Conservation (phyloP, 2,797 vertebrate genomes). For the Alectoris magna region DNA sequence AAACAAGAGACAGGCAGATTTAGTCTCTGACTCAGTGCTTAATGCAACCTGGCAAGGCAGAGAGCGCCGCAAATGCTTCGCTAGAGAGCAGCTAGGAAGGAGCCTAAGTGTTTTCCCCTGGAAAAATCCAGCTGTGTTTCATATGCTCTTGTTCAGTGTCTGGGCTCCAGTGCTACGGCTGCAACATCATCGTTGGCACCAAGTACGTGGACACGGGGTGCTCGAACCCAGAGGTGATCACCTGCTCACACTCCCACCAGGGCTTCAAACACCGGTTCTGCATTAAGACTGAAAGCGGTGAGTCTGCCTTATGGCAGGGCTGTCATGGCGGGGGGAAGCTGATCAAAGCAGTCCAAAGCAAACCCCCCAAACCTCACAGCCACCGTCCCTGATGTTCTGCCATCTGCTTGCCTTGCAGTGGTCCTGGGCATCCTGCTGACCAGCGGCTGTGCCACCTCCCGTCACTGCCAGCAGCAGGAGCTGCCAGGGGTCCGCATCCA, state of each 20-base stretch:
- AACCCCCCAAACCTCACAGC: background rate
- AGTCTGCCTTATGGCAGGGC: background rate
- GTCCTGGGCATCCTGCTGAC: slow-evolving; percentile 89
- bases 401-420: slow-evolving; percentile 72
- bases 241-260: slow-evolving; percentile 82
- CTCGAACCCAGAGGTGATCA: slow-evolving; percentile 90
- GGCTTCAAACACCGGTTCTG: slow-evolving; percentile 80
- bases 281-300: slow-evolving; percentile 79
- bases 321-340: fast-evolving
- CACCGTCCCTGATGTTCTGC: fast-evolving
- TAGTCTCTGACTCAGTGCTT: background rate
- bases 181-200: slow-evolving; percentile 89
- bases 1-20: background rate
- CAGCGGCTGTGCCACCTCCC: slow-evolving; percentile 92
- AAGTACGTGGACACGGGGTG: slow-evolving; percentile 90
- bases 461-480: slow-evolving; percentile 93
- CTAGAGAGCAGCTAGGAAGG: background rate
- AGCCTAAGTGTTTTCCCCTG: background rate
- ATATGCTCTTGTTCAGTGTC: slow-evolving; percentile 70
- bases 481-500: slow-evolving; percentile 88
- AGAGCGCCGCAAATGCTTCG: background rate
- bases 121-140: background rate
- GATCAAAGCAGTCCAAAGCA: fast-evolving
- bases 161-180: slow-evolving; percentile 91
- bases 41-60: slow-evolving; percentile 40